Conservation (phyloP, 2,797 vertebrate genomes). For the Ctenopoma multispine region DNA sequence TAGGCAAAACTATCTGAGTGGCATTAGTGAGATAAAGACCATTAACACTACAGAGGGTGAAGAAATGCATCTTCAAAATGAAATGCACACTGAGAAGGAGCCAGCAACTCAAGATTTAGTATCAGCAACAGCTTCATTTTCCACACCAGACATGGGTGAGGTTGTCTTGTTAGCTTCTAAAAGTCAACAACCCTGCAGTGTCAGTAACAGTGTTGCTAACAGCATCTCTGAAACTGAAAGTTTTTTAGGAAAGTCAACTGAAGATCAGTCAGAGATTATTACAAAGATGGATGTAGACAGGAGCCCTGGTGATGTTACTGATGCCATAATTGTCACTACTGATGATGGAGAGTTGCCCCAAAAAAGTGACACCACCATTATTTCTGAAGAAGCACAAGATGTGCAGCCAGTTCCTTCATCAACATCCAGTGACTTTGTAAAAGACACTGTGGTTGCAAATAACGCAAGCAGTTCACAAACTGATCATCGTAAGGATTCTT, state of each 20-base stretch:
- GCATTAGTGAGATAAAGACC: conserved; percentile 7
- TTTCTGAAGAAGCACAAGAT: conserved; percentile 20
- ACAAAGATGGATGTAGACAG: conserved; percentile 45
- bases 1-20: conserved; percentile 4
- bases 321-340: conserved; percentile 6
- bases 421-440: not conserved
- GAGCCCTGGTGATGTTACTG: conserved; percentile 13
- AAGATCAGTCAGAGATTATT: conserved; percentile 22
- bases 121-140: conserved; percentile 9
- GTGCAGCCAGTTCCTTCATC: conserved; percentile 1
- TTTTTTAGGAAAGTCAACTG: conserved; percentile 20
- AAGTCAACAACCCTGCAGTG: conserved; percentile 3
- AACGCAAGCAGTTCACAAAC: conserved; percentile 23
- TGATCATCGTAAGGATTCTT: conserved; percentile 7
- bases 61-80: conserved; percentile 26
- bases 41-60: not conserved
- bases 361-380: conserved; percentile 8
- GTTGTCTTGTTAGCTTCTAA: conserved; percentile 1
- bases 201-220: not conserved
- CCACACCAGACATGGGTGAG: conserved; percentile 23
- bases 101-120: conserved; percentile 11
- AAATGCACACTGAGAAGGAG: conserved; percentile 25
- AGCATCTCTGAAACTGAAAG: conserved; percentile 23
- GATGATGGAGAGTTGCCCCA: conserved; percentile 9
- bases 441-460: conserved; percentile 6